Evolutionary conservation across 2,888 invertebrate genomes (phyloP), one percentile per base, ranked within the genome.

Genomic region (Callinectes sapidus): DNA sequence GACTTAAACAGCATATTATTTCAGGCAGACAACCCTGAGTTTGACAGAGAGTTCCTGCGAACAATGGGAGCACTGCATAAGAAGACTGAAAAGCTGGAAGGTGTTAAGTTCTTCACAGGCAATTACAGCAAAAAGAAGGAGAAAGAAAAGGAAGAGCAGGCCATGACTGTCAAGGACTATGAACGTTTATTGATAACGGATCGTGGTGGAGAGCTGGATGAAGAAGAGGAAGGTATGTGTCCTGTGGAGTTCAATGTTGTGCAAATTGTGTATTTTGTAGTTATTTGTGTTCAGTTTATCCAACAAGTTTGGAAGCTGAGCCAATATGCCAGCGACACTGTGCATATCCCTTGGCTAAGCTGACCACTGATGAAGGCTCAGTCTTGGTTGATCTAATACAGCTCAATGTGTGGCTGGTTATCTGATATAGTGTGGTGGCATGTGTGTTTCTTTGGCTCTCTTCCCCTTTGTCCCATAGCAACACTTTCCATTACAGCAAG

Each of bases 21-120:
- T 93, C 91, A 93, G 93, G 91, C 93, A 32, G 89, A 91, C 42
- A 93, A 93, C 48, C 93, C 93, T 32, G 91, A 89, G 86, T 93
- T 93, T 86, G 91, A 93, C 89, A 66, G 55, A 23, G 93, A 91
- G 48, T 93, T 93, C 71, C 42, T 93, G 16, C 14, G 66, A 13
- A 55, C 93, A 23, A 32, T 93, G 81, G 91, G 93, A 18, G 91
- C 93, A 3, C 48, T 93, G 55, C 87, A 93, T 42, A 91, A 77
- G 32, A 89, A 91, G 8, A 71, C 48, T 35, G 77, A 88, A 23
- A 42, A 85, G 35, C 35, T 90, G 23, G 54, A 90, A 61, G 87
- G 87, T 39, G 61, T 28, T 1, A 61, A 87, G 14, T 93, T 91
- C 54, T 93, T 93, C 42, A 61, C 85, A 35, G 93, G 87, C 87